Conservation (phyloP, 2,797 vertebrate genomes). For the Bovichtus diacanthus region DNA sequence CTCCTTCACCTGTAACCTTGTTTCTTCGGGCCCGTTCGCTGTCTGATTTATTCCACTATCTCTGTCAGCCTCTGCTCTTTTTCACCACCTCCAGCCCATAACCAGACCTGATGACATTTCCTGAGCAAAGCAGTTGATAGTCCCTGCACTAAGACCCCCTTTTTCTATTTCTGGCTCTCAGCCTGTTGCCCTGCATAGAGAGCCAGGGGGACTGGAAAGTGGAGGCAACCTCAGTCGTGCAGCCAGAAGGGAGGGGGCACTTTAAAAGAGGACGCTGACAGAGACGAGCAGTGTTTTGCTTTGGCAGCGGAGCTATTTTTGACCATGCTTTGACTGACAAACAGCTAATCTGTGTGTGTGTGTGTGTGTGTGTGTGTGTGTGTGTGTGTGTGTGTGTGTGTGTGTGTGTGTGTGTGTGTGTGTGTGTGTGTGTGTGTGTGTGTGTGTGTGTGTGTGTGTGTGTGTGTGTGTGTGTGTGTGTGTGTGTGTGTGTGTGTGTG, state of each 20-base stretch:
- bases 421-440: slow-evolving; percentile 40
- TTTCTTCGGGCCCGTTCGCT: slow-evolving; percentile 23
- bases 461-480: slow-evolving; percentile 26
- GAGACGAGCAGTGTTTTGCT: slow-evolving; percentile 71
- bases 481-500: slow-evolving; percentile 40
- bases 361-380: slow-evolving; percentile 39
- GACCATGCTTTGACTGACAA: slow-evolving; percentile 74
- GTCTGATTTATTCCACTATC: slow-evolving; percentile 27
- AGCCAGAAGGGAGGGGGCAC: slow-evolving; percentile 26
- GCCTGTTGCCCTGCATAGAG: slow-evolving; percentile 63
- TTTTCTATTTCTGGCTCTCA: slow-evolving; percentile 65
- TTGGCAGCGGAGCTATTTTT: slow-evolving; percentile 79
- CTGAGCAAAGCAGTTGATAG: slow-evolving; percentile 47
- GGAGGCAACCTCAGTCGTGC: slow-evolving; percentile 58
- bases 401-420: slow-evolving; percentile 46
- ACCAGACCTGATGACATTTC: slow-evolving; percentile 59
- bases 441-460: slow-evolving; percentile 47
- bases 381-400: slow-evolving; percentile 45
- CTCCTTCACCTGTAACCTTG: slow-evolving; percentile 53
- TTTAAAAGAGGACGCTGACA: slow-evolving; percentile 62
- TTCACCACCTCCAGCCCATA: slow-evolving; percentile 48
- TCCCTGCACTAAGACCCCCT: slow-evolving; percentile 44
- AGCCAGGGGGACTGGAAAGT: slow-evolving; percentile 64
- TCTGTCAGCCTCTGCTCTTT: slow-evolving; percentile 36
- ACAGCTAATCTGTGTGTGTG: slow-evolving; percentile 61